Base-by-base conservation (phyloP, 2,888 invertebrate species). In the Lepidocyrtinus sp. region DNA sequence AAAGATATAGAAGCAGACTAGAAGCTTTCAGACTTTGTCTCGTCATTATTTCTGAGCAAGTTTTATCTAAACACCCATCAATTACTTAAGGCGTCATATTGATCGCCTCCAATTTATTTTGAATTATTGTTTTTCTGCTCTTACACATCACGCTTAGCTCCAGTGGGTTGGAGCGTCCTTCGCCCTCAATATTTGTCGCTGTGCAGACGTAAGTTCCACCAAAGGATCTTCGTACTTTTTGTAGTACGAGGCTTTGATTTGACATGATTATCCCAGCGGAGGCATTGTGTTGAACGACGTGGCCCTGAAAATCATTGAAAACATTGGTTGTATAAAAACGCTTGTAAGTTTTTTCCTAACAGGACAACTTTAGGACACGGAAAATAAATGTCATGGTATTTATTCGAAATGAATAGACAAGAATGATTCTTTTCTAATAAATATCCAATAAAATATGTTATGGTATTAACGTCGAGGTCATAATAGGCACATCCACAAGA, bases 121-220 rank as follows among this genome's bases (percentile, higher is more conserved):
- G 36, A 62, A 64, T 62, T 1, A 88, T 7, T 5, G 36, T 12
- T 94, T 96, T 95, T 91, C 5, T 5, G 36, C 36, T 94, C 96
- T 95, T 91, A 96, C 96, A 96, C 92, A 96, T 95, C 87, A 97
- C 94, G 90, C 94, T 94, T 73, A 97, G 91, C 87, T 93, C 92
- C 55, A 96, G 93, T 63, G 92, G 91, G 87, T 93, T 93, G 85
- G 96, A 96, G 87, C 93, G 93, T 9, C 96, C 96, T 87, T 96
- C 96, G 0, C 96, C 96, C 89, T 96, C 96, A 15, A 96, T 95
- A 88, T 97, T 96, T 67, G 95, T 95, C 1, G 96, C 96, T 24
- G 75, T 85, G 89, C 96, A 96, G 45, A 94, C 93, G 89, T 96
- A 96, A 89, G 94, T 94, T 69, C 96, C 96, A 1, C 95, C 94